These are phyloP conservation scores for Malurus splendens DNA, from an alignment of 2,797 vertebrate species.

Conservation along the genomic window DNA sequence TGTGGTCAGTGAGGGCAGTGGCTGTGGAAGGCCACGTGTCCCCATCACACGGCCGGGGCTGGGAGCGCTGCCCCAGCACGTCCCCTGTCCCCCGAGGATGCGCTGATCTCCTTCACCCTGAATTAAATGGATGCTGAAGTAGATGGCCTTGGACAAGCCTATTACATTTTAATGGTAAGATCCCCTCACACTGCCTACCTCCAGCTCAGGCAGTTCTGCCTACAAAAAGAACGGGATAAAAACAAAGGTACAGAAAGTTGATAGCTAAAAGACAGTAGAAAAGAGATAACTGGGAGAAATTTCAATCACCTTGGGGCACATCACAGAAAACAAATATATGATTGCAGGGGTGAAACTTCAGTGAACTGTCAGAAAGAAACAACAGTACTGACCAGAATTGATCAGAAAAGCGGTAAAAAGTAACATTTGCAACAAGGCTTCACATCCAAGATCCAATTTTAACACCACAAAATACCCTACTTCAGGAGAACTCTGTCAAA, in stretches of 20 bases:
- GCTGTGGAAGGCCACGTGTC: neutral
- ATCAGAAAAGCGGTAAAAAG: neutral
- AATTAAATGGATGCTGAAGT: neutral
- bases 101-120: neutral
- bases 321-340: neutral
- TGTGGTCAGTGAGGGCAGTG: neutral
- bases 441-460: neutral
- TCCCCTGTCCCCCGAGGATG: neutral
- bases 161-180: conserved; percentile 11
- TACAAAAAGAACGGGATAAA: neutral
- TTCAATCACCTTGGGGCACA: neutral
- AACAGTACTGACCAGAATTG: neutral
- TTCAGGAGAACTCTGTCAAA: neutral
- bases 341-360: neutral
- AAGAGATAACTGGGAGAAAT: neutral
- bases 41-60: neutral
- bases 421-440: neutral
- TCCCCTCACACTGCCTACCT: neutral
- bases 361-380: neutral
- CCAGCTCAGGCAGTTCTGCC: neutral
- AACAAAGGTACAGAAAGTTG: neutral
- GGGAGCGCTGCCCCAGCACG: neutral
- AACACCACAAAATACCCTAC: conserved; percentile 1
- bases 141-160: neutral
- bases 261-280: neutral